Base-by-base conservation (phyloP, 2,888 invertebrate species). In the Drosophila yooni region DNA sequence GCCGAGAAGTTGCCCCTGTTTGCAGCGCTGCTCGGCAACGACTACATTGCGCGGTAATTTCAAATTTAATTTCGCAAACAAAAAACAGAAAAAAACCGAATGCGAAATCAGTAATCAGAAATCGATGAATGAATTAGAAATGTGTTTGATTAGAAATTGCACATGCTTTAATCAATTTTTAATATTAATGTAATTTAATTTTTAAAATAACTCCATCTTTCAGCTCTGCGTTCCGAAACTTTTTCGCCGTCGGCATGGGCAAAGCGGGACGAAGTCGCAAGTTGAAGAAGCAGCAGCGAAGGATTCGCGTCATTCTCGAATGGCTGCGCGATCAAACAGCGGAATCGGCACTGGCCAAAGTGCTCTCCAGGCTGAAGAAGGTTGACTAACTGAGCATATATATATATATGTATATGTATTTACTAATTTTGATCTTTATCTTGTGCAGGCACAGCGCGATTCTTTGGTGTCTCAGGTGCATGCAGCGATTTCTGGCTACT, bases 11-110 rank as follows among this genome's bases (percentile, higher is more conserved):
- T 99, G 57, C 97, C 98, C 0, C 91, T 99, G 29, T 94, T 98
- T 74, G 97, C 97, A 0, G 96, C 97, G 1, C 91, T 98, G 40
- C 93, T 98, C 10, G 99, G 98, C 1, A 99, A 99, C 94, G 99
- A 99, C 93, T 98, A 96, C 93, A 95, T 98, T 11, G 94, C 95
- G 46, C 94, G 94, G 79, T 81, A 46, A 46, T 25, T 25, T 27
- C 1, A 46, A 46, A 46, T 25, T 25, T 46, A 2, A 25, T 15
- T 25, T 25, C 8, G 2, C 8, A 46, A 25, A 43, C 43, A 43
- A 11, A 43, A 40, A 21, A 21, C 21, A 13, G 2, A 46, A 46
- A 25, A n/a, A 27, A 15, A 15, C 7, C 13, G 7, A 46, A 15
- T 4, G 3, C 3, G 21, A 46, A 25, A 46, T 25, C 3, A 18